These are phyloP conservation scores for Philhelius pedissequus DNA, from an alignment of 2,888 invertebrate genomes.

Conservation along the genomic window DNA sequence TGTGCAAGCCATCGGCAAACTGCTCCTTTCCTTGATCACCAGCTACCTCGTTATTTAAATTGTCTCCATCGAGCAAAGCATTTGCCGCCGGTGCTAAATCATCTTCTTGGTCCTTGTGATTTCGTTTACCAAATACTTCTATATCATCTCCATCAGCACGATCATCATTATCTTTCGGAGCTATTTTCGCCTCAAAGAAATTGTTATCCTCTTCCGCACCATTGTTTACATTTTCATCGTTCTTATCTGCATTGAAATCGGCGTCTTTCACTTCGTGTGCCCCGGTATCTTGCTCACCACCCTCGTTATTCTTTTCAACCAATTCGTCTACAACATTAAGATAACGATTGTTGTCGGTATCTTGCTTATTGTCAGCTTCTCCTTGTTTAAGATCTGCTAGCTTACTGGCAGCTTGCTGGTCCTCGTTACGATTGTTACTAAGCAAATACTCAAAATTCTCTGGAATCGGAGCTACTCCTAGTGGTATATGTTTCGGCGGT, in stretches of 20 bases:
- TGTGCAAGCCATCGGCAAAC: slow-evolving; percentile 76
- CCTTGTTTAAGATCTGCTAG: slow-evolving; percentile 72
- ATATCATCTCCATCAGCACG: slow-evolving; percentile 73
- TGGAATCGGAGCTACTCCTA: slow-evolving; percentile 77
- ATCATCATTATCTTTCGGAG: slow-evolving; percentile 57
- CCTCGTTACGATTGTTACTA: slow-evolving; percentile 71
- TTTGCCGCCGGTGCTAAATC: slow-evolving; percentile 73
- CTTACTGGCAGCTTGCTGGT: slow-evolving; percentile 35
- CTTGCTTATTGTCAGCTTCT: slow-evolving; percentile 58
- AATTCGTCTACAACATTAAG: slow-evolving; percentile 75
- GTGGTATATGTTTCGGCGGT: slow-evolving; percentile 73
- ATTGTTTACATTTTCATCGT: slow-evolving; percentile 74
- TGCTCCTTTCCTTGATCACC: slow-evolving; percentile 78
- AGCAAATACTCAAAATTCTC: slow-evolving; percentile 76
- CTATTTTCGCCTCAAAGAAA: slow-evolving; percentile 73
- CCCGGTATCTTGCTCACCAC: slow-evolving; percentile 75
- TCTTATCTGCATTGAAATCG: slow-evolving; percentile 74
- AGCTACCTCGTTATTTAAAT: slow-evolving; percentile 79
- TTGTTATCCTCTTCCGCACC: slow-evolving; percentile 75
- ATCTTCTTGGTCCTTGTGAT: slow-evolving; percentile 69
- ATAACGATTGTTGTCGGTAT: slow-evolving; percentile 75
- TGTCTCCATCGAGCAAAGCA: slow-evolving; percentile 75
- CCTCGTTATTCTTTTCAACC: slow-evolving; percentile 69
- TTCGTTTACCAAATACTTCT: slow-evolving; percentile 68
- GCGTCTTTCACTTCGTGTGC: slow-evolving; percentile 77